Conservation (phyloP, 35 echinoderm and acorn worm species). For the Heliocidaris erythrogramma region DNA sequence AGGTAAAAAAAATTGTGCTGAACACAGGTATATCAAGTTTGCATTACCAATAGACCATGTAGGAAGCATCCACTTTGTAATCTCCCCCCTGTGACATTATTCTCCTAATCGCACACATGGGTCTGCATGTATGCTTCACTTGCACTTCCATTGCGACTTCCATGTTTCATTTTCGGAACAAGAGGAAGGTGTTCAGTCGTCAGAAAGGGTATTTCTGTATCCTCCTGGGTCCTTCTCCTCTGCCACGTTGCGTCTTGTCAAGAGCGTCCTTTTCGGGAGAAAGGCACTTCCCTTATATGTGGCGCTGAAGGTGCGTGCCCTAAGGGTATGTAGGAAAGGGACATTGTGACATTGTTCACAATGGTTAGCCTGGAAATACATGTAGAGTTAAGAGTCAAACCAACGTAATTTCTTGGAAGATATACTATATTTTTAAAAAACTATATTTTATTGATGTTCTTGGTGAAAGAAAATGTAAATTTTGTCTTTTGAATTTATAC, state of each 20-base stretch:
- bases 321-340: background rate
- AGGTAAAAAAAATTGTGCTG: background rate
- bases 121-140: background rate
- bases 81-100: background rate
- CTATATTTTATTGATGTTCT: too few species aligned
- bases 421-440: too few species aligned
- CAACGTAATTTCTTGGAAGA: too few species aligned
- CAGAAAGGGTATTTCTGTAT: background rate
- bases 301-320: background rate
- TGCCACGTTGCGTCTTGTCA: background rate
- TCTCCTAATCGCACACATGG: background rate
- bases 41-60: background rate
- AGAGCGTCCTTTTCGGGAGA: background rate
- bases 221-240: background rate
- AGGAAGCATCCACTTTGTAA: background rate
- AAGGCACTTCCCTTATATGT: background rate
- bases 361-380: too few species aligned
- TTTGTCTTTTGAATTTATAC: too few species aligned
- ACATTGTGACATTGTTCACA: background rate
- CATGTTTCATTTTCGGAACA: constrained; percentile 30
- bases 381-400: too few species aligned
- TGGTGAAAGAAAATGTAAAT: too few species aligned
- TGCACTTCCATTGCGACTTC: constrained; percentile 6
- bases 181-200: background rate
- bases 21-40: background rate